Percentiles rank a stretch among this genome's conserved stretches.
Evolutionary conservation across 2,113 vertebrate genomes (phyloP).

Genomic region (Zapornia atra): DNA sequence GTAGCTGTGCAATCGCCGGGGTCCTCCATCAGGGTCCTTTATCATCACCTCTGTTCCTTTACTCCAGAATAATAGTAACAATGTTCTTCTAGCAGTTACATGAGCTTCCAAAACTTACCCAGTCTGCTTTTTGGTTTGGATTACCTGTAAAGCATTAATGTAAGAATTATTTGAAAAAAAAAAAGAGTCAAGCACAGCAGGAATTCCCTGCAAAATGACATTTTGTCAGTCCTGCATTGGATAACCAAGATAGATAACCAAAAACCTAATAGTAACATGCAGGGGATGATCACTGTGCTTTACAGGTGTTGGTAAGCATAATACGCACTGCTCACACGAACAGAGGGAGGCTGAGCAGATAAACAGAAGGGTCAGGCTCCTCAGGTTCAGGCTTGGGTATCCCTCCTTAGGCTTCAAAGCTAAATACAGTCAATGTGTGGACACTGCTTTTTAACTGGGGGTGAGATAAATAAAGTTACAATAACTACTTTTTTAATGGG

Average conservation of each 20-base stretch:
- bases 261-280: not conserved
- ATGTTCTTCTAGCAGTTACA: not conserved
- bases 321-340: not conserved
- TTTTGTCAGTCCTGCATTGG: not conserved
- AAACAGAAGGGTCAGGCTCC: not conserved
- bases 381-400: not conserved
- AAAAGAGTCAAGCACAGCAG: not conserved
- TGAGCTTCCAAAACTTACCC: not conserved
- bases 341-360: not conserved
- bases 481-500: not conserved
- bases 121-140: not conserved
- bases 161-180: not conserved
- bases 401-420: not conserved
- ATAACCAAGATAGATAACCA: not conserved
- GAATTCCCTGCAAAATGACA: not conserved
- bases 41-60: not conserved
- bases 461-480: not conserved
- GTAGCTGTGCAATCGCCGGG: not conserved
- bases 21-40: not conserved
- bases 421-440: not conserved
- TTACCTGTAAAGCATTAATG: not conserved
- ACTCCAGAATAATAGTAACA: not conserved
- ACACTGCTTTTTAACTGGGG: not conserved
- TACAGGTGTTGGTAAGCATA: not conserved
- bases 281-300: not conserved